Evolutionary conservation across 2,113 vertebrate species (phyloP).

Genomic region (Mormyrus iriodes): DNA sequence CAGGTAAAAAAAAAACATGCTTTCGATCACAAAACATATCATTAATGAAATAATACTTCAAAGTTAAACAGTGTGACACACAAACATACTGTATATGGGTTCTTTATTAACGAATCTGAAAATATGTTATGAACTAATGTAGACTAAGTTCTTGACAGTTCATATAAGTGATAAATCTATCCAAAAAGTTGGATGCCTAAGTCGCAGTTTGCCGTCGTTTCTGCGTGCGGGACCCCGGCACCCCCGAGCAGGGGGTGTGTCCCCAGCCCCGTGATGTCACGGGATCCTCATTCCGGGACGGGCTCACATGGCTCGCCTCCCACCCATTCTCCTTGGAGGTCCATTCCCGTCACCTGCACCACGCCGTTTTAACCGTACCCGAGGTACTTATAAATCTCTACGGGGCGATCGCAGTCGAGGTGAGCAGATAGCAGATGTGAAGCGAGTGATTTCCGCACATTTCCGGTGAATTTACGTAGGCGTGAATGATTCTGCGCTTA

Average conservation of each 20-base stretch:
- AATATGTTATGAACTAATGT: not conserved
- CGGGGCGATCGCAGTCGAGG: no score
- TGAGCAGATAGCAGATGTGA: not conserved
- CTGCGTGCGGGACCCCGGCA: not conserved
- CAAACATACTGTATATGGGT: not conserved
- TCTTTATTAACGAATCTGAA: not conserved
- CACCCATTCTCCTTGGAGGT: not conserved
- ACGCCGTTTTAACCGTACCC: not conserved
- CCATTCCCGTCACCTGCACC: not conserved
- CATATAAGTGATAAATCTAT: not conserved
- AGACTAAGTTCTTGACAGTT: not conserved
- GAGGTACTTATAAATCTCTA: not conserved
- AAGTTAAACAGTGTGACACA: not conserved
- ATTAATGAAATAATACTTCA: not conserved
- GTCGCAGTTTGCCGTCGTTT: not conserved
- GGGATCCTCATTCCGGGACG: constrained; percentile 1
- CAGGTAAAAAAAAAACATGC: not conserved
- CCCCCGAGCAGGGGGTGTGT: not conserved
- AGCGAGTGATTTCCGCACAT: not conserved
- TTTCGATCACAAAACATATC: not conserved
- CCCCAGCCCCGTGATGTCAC: constrained; percentile 13
- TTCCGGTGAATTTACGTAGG: not conserved
- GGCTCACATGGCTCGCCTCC: not conserved
- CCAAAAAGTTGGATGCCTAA: not conserved
- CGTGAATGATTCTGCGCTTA: not conserved